Evolutionary conservation across 2,113 vertebrate species (phyloP), one percentile per base, ranked within the genome.

Genomic region (Hydropotes inermis): DNA sequence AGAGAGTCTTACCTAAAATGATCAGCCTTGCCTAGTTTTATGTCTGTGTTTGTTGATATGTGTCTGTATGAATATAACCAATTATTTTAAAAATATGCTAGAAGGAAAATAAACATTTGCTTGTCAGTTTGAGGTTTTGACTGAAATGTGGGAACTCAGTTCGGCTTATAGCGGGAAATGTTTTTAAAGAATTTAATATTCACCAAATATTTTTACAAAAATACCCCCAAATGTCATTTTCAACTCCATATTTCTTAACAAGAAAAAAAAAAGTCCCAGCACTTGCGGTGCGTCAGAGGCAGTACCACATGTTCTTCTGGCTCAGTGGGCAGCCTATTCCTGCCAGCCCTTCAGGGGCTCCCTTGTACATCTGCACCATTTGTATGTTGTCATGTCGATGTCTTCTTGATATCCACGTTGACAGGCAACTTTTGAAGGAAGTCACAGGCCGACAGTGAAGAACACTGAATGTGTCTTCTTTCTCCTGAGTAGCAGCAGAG

Each of bases 191-290:
- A 97, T 94, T 95, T 95, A 97, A 98, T 97, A 98, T 61, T 98
- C 96, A 95, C 28, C 95, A 97, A 87, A 89, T 95, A 93, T 93
- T 97, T 98, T 97, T 96, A 84, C 28, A 54, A 55, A 96, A 98
- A 94, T 79, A 91, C 50, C 50, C 45, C 45, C 1, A 76, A 91
- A 91, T 96, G 27, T 96, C 70, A 6, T 88, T 92, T 95, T 90
- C n/a, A 70, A 78, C 33, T 85, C 3, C 52, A 1, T 50, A 50
- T 93, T 96, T 98, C 60, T 50, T 83, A 86, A 58, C 47, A 70
- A 90, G 57, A 10, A 54, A 45, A 23, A 57, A 52, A n/a, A n/a
- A 64, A 88, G 12, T 4, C 36, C 36, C 27, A 23, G 45, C 4
- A 7, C n/a, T 57, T 64, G 13, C 36, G 1, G 0, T 7, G n/a